These are phyloP conservation scores for Rhyacichthys aspro DNA, from an alignment of 2,797 vertebrate genomes.

Conservation along the genomic window DNA sequence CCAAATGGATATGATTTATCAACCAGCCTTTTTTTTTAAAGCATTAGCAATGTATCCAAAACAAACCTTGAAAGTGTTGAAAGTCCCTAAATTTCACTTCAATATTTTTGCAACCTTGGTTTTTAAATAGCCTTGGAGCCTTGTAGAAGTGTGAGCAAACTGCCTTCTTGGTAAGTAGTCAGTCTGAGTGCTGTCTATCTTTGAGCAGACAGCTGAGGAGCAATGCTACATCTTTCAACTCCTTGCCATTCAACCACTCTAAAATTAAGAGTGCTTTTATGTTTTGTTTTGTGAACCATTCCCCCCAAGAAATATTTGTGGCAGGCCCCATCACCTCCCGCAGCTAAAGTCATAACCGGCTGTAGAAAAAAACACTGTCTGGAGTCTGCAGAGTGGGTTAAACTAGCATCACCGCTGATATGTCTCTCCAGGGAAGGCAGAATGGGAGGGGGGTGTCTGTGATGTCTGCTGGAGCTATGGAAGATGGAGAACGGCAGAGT, in stretches of 20 bases:
- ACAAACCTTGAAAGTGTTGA: too few species aligned
- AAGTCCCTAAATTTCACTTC: not conserved
- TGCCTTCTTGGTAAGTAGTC: conserved; percentile 49
- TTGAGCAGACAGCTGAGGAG: conserved; percentile 43
- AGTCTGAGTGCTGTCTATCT: conserved; percentile 34
- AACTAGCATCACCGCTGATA: conserved; percentile 63
- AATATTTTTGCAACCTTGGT: not conserved
- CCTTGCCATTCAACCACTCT: conserved; percentile 58
- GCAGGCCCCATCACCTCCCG: conserved; percentile 73
- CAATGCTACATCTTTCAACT: conserved; percentile 64
- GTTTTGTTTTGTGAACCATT: conserved; percentile 74
- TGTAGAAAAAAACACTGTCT: conserved; percentile 75
- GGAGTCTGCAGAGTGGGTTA: conserved; percentile 77
- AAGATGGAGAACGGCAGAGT: conserved; percentile 60
- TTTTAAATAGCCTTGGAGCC: conserved; percentile 33
- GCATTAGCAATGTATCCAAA: too few species aligned
- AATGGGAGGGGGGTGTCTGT: conserved; percentile 8
- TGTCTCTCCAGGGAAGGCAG: conserved; percentile 51
- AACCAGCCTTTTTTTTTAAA: too few species aligned
- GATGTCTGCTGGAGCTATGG: conserved; percentile 52
- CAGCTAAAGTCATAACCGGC: conserved; percentile 76
- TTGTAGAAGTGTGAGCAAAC: conserved; percentile 26
- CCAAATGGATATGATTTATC: too few species aligned
- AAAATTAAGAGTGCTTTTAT: conserved; percentile 73
- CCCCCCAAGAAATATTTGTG: conserved; percentile 75